Conservation (phyloP, 2,797 vertebrate species). For the Monodelphis domestica region DNA sequence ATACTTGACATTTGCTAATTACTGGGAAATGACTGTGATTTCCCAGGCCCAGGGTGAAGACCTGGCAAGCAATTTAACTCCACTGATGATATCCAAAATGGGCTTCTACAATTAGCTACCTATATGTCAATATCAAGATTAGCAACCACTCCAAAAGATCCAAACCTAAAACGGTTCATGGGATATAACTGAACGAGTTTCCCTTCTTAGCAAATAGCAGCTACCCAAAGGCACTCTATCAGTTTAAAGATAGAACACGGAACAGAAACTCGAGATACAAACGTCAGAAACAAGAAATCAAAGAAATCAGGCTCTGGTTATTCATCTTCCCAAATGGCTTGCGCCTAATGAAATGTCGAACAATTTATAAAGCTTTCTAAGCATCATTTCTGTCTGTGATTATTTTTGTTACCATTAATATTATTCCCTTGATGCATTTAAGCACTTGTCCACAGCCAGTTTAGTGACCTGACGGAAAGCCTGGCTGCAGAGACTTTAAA, state of each 20-base stretch:
- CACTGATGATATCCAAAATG: background rate
- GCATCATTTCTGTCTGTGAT: background rate
- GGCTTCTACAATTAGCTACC: background rate
- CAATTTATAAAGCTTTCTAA: background rate
- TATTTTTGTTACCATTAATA: background rate
- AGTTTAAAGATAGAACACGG: background rate
- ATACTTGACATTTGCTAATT: conserved; percentile 17
- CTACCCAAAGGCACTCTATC: background rate
- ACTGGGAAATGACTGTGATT: conserved; percentile 23
- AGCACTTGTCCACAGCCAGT: background rate
- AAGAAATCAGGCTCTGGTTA: background rate
- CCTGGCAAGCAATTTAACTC: background rate
- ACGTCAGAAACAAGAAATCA: background rate
- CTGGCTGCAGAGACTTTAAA: conserved; percentile 18
- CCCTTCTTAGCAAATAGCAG: background rate
- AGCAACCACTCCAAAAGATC: background rate
- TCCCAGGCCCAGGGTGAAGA: conserved; percentile 37
- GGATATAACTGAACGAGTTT: background rate
- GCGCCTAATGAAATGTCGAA: background rate
- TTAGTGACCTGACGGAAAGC: background rate
- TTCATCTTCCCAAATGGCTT: conserved; percentile 18
- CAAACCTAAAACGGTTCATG: background rate
- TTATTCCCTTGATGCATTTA: background rate
- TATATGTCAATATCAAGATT: conserved; percentile 20
- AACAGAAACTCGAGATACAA: background rate